Evolutionary conservation across 2,113 vertebrate species (phyloP), one percentile per base, ranked within the genome.

Genomic region (Circaetus cinerascens): DNA sequence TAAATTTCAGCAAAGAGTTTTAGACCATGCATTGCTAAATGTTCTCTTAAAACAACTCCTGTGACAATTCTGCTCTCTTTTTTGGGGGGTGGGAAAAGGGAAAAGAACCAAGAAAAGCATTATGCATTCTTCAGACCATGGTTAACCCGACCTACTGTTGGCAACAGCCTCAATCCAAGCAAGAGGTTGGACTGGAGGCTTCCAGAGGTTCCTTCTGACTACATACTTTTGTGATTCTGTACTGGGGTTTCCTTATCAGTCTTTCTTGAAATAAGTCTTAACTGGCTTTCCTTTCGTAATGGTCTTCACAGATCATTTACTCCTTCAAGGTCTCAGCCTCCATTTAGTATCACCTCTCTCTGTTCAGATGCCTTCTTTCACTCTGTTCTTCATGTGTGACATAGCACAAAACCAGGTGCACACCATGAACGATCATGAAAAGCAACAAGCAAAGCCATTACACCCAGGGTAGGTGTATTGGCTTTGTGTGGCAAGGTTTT

Each of bases 361-460:
- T 84, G 55, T 40, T 77, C 45, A 74, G 41, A 27, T 67, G 57
- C 38, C 27, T 74, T 63, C 32, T 38, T 71, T 59, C 68, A 26
- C 22, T 50, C 43, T 11, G 8, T 50, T 92, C 43, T 26, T 34
- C 38, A 17, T 0, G 0, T 13, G 26, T 5, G 20, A 23, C 40
- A 16, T 1, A 11, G 26, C 20, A 66, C 32, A 91, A 80, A 91
- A 29, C 2, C 43, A 69, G 17, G 15, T 32, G 22, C 30, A 46
- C 22, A 27, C 29, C 51, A 40, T 1, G 8, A 74, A 34, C 2
- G 3, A 7, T 12, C 50, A 59, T 36, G 19, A 84, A 77, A 81
- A 85, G 69, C 30, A 81, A 57, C 29, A 63, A 66, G 46, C 32
- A 53, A 57, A 87, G 60, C 29, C 67, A 27, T 27, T 50, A 34